A percentile compares a stretch with the other conserved stretches of the same genome.
These are phyloP conservation scores for Lagopus muta DNA, from an alignment of 2,113 vertebrate genomes.

Conservation along the genomic window DNA sequence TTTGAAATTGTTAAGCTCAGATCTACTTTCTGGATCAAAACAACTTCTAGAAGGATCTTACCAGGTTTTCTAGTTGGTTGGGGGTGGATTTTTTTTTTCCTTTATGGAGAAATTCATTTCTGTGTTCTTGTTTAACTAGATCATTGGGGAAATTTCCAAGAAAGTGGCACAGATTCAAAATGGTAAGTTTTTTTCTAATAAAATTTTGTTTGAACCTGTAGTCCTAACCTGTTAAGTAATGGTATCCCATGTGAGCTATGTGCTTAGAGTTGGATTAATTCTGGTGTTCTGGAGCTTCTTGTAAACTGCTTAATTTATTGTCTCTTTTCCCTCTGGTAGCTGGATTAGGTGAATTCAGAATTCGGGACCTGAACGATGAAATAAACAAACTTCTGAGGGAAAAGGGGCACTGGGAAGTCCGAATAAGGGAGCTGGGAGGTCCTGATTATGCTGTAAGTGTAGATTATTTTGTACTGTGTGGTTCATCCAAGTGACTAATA, in stretches of 20 bases:
- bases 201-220: neutral
- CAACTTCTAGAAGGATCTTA: neutral
- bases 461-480: neutral
- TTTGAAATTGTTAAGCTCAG: neutral
- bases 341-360: slow-evolving; percentile 95
- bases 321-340: slow-evolving; percentile 72
- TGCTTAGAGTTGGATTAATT: neutral
- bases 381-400: slow-evolving; percentile 98
- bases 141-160: slow-evolving; percentile 98
- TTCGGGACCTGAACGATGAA: slow-evolving; percentile 96
- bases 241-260: neutral
- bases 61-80: neutral
- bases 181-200: slow-evolving; percentile 79
- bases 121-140: slow-evolving; percentile 77
- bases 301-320: neutral
- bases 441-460: slow-evolving; percentile 90
- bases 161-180: slow-evolving; percentile 99
- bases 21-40: neutral
- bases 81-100: neutral
- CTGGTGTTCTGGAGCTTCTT: neutral
- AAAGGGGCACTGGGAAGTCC: slow-evolving; percentile 96
- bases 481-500: neutral
- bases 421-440: slow-evolving; percentile 94
- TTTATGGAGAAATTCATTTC: neutral
- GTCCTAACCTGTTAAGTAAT: neutral